phyloP scores from a whole-genome alignment of 2,113 vertebrate genomes.

The Protobothrops flavoviridis region DNA sequence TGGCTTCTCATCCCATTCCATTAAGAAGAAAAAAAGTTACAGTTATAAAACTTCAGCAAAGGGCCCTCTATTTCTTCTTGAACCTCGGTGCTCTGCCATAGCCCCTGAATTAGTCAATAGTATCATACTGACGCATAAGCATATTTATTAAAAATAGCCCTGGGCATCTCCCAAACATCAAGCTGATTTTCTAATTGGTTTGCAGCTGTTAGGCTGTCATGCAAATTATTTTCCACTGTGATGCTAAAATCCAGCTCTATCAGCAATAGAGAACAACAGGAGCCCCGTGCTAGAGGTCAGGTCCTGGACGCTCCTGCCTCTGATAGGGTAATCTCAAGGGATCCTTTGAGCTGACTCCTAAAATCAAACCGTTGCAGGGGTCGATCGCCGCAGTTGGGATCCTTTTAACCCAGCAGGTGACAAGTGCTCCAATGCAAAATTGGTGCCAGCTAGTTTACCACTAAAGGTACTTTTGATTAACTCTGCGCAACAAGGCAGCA shows the following conservation, averaged over 20 bases:
- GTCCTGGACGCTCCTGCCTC: slow-evolving; percentile 32
- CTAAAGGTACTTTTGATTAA: background rate
- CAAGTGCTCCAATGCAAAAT: background rate
- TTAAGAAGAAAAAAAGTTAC: too few species aligned
- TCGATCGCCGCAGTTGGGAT: slow-evolving; percentile 46
- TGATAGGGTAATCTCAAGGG: background rate
- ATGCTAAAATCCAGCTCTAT: slow-evolving; percentile 54
- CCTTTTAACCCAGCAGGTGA: background rate
- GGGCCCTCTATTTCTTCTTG: slow-evolving; percentile 14
- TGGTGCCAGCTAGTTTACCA: background rate
- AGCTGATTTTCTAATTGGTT: slow-evolving; percentile 62
- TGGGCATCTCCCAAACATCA: slow-evolving; percentile 49
- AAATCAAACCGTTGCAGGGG: slow-evolving; percentile 45
- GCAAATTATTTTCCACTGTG: slow-evolving; percentile 54
- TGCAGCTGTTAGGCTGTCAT: slow-evolving; percentile 46
- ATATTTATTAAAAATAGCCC: slow-evolving; percentile 63
- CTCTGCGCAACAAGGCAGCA: background rate
- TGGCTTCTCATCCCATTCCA: background rate
- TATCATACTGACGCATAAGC: slow-evolving; percentile 53
- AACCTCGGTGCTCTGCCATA: slow-evolving; percentile 55
- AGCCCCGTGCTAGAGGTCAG: slow-evolving; percentile 48
- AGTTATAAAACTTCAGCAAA: background rate
- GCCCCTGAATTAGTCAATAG: slow-evolving; percentile 57
- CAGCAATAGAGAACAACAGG: slow-evolving; percentile 53
- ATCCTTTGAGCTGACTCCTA: slow-evolving; percentile 18